phyloP scores from a whole-genome alignment of 2,797 vertebrate species.

The Channa striata region DNA sequence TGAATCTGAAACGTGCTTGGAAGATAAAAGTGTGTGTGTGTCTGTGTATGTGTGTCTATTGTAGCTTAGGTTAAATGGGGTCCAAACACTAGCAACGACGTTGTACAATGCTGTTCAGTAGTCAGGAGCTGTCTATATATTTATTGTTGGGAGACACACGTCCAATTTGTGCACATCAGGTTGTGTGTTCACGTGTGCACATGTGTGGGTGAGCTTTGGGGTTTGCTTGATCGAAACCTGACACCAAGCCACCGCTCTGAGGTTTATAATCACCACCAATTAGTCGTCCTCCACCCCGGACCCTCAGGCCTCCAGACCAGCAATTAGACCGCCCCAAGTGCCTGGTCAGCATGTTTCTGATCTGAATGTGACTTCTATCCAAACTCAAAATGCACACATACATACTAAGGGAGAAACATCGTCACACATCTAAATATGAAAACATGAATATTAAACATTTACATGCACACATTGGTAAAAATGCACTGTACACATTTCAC shows the following conservation, averaged over 20 bases:
- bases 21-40: conserved; percentile 4
- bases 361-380: conserved; percentile 69
- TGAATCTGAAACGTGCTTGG: conserved; percentile 1
- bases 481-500: conserved; percentile 33
- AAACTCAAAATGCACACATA: conserved; percentile 38
- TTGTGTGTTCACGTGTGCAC: conserved; percentile 6
- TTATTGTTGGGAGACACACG: conserved; percentile 32
- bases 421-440: conserved; percentile 19
- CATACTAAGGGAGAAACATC: conserved; percentile 12
- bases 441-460: conserved; percentile 40
- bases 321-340: conserved; percentile 73
- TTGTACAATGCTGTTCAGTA: conserved; percentile 37
- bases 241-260: conserved; percentile 71
- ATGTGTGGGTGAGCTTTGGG: conserved; percentile 37
- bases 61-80: conserved; percentile 59
- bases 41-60: conserved; percentile 37
- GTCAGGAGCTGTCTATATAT: conserved; percentile 38
- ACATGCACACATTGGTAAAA: conserved; percentile 20
- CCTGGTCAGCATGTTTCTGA: conserved; percentile 72
- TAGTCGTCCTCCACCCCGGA: conserved; percentile 74
- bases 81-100: conserved; percentile 56
- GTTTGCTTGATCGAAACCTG: conserved; percentile 73
- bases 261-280: conserved; percentile 84
- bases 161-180: conserved; percentile 19
- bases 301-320: conserved; percentile 76